phyloP scores from a whole-genome alignment of 2,797 vertebrate species.

The Phoeniculus purpureus region DNA sequence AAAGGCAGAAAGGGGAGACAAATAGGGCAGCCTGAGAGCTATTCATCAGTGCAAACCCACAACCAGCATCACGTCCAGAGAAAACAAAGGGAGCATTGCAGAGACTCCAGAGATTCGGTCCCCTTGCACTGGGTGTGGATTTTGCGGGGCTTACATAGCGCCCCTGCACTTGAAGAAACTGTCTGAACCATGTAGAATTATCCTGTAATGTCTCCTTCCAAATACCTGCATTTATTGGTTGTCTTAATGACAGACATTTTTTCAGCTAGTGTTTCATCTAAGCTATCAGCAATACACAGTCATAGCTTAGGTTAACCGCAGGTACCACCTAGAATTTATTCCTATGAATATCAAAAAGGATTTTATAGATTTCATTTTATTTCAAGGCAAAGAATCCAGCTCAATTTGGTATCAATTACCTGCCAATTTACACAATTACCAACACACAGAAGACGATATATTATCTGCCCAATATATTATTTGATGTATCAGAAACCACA shows the following conservation, averaged over 20 bases:
- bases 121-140: neutral
- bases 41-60: neutral
- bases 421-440: slow-evolving; percentile 42
- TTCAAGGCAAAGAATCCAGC: neutral
- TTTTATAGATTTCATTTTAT: neutral
- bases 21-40: neutral
- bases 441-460: neutral
- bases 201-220: neutral
- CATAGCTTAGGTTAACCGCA: slow-evolving; percentile 24
- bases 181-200: neutral
- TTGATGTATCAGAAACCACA: neutral
- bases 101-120: neutral
- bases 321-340: neutral
- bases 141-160: neutral
- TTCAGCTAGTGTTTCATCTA: slow-evolving; percentile 10
- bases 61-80: neutral
- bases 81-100: neutral
- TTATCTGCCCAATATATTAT: slow-evolving; percentile 28
- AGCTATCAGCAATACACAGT: neutral
- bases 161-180: neutral
- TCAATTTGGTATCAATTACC: slow-evolving; percentile 31
- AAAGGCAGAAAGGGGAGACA: neutral
- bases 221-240: neutral
- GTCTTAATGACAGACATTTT: neutral
- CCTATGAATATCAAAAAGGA: slow-evolving; percentile 15